Percentiles rank a stretch among this genome's conserved stretches.
Evolutionary conservation across 2,888 invertebrate genomes (phyloP).

Genomic region (Synanthedon vespiformis): DNA sequence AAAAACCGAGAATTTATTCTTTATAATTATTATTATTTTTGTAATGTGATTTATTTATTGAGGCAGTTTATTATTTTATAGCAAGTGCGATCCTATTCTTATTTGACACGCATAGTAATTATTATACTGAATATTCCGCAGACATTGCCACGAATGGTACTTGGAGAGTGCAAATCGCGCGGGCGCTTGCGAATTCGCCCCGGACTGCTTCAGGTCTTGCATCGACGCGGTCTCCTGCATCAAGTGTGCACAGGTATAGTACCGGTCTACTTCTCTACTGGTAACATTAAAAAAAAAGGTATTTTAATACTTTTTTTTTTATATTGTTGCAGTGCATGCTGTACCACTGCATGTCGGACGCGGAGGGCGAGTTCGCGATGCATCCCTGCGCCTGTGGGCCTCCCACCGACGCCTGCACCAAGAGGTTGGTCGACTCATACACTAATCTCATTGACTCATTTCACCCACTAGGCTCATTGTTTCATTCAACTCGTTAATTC

Average conservation of each 20-base stretch:
- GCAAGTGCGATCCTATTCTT: no score
- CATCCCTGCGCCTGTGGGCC: slow-evolving; percentile 86
- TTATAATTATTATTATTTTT: no score
- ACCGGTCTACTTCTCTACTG: not conserved
- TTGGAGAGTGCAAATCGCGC: slow-evolving; percentile 85
- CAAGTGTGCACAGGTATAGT: slow-evolving; percentile 82
- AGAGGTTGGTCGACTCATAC: slow-evolving; percentile 55
- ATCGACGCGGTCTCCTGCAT: slow-evolving; percentile 88
- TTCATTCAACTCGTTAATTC: no score
- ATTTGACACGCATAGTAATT: no score
- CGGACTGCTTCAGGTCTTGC: slow-evolving; percentile 83
- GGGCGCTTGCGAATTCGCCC: slow-evolving; percentile 88
- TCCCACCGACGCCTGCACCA: slow-evolving; percentile 78
- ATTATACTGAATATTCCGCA: slow-evolving; percentile 27
- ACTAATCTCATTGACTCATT: not conserved
- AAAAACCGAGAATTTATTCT: no score
- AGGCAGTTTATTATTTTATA: no score
- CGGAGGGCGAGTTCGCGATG: slow-evolving; percentile 87
- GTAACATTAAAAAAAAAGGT: no score
- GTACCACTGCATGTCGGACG: slow-evolving; percentile 93
- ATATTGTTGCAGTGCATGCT: slow-evolving; percentile 75
- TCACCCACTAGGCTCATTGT: no score
- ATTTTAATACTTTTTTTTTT: no score
- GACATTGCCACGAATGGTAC: slow-evolving; percentile 86
- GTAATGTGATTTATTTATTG: no score